Conservation (phyloP, 2,888 invertebrate species). For the Philopedon plagiatum region DNA sequence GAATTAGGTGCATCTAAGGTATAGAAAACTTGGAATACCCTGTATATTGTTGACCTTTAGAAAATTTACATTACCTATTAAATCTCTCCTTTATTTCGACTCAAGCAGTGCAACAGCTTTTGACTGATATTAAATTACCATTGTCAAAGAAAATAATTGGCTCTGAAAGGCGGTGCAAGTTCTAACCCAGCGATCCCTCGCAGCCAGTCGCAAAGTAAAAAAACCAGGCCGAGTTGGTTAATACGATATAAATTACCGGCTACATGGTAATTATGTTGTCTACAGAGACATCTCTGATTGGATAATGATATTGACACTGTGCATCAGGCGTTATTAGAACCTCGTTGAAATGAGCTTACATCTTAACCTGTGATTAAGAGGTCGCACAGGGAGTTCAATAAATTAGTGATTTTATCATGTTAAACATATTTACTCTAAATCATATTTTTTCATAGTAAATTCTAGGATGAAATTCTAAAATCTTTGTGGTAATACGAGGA, state of each 20-base stretch:
- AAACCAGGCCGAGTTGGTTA: slow-evolving; percentile 58
- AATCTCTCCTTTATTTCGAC: too few species aligned
- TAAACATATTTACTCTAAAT: too few species aligned
- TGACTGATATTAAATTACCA: slow-evolving; percentile 27
- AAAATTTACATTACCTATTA: too few species aligned
- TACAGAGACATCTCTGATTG: slow-evolving; percentile 69
- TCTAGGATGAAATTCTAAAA: too few species aligned
- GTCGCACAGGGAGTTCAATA: background rate
- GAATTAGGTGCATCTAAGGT: too few species aligned
- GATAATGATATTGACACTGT: slow-evolving; percentile 70
- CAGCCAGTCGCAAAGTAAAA: slow-evolving; percentile 17
- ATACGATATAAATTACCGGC: slow-evolving; percentile 68
- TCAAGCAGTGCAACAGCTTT: too few species aligned
- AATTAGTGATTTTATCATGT: too few species aligned
- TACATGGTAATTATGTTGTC: slow-evolving; percentile 67
- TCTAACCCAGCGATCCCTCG: slow-evolving; percentile 5
- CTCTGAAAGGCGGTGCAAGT: slow-evolving; percentile 21
- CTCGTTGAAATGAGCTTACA: slow-evolving; percentile 60
- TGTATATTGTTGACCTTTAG: too few species aligned
- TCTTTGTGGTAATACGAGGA: too few species aligned
- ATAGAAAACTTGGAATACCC: too few species aligned
- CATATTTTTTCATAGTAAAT: too few species aligned
- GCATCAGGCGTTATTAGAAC: slow-evolving; percentile 67
- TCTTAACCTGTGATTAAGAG: slow-evolving; percentile 63
- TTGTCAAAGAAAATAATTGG: slow-evolving; percentile 31